Evolutionary conservation across 2,888 invertebrate species (phyloP).

Genomic region (Macrophya alboannulata): DNA sequence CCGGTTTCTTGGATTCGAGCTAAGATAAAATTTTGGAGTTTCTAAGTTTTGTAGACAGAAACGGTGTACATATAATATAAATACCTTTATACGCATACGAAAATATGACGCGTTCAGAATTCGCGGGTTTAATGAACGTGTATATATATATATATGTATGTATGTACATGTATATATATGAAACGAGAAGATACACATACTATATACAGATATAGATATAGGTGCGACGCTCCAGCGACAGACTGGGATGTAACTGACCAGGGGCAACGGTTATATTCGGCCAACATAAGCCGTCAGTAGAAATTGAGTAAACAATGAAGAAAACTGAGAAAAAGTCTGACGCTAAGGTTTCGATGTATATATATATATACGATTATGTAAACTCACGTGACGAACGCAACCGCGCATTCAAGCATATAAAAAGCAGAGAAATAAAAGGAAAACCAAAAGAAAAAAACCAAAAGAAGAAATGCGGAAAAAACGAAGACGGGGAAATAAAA

Average conservation of each 20-base stretch:
- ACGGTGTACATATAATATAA: too few relatives aligned
- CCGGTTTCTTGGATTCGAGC: too few relatives aligned
- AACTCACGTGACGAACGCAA: background rate
- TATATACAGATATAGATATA: background rate
- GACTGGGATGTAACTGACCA: conserved; percentile 4
- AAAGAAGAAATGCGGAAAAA: background rate
- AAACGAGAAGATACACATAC: background rate
- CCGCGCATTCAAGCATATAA: background rate
- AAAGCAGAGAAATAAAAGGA: background rate
- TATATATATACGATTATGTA: background rate
- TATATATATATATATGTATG: too few relatives aligned
- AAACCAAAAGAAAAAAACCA: background rate
- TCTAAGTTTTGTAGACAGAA: too few relatives aligned
- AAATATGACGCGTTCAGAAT: too few relatives aligned
- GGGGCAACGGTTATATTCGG: conserved; percentile 24
- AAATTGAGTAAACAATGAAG: conserved; percentile 37
- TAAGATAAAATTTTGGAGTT: too few relatives aligned
- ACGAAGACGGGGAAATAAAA: background rate
- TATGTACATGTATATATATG: too few relatives aligned
- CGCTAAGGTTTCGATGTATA: background rate
- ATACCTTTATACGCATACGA: too few relatives aligned
- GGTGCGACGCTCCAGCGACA: background rate
- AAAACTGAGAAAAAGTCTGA: conserved; percentile 5
- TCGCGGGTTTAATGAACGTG: too few relatives aligned
- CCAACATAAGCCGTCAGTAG: background rate